These are phyloP conservation scores for Drosophila colorata DNA, from an alignment of 2,888 invertebrate species.

Conservation along the genomic window DNA sequence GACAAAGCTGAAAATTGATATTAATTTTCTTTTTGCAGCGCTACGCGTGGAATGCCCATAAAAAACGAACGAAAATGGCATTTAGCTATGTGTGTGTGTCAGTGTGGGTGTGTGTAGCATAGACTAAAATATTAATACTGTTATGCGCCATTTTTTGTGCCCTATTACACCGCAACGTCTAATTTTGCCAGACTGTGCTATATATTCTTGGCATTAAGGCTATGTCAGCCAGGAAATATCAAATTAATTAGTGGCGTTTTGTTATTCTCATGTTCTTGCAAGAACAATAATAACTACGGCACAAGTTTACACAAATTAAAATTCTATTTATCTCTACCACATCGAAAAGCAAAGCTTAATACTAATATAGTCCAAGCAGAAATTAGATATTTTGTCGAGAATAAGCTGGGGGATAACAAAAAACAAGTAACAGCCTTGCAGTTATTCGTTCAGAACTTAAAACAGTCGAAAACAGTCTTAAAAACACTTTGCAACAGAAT, in stretches of 20 bases:
- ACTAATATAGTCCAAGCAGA: not conserved
- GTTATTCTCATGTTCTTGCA: conserved; percentile 43
- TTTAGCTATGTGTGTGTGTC: conserved; percentile 16
- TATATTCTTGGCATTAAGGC: conserved; percentile 43
- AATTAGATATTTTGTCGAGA: too few relatives aligned
- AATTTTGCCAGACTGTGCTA: conserved; percentile 34
- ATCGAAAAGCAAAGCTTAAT: conserved; percentile 9
- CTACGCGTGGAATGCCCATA: conserved; percentile 66
- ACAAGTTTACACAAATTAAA: conserved; percentile 48
- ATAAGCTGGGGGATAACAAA: not conserved
- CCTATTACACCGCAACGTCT: conserved; percentile 51
- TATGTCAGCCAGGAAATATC: conserved; percentile 54
- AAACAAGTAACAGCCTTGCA: not conserved
- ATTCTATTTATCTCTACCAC: conserved; percentile 31
- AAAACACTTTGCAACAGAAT: too few relatives aligned
- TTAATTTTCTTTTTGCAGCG: conserved; percentile 64
- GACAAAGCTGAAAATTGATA: conserved; percentile 79
- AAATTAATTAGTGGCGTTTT: conserved; percentile 73
- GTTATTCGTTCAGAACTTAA: too few relatives aligned
- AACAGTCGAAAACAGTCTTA: too few relatives aligned
- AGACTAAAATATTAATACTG: conserved; percentile 22
- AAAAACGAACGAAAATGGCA: conserved; percentile 49
- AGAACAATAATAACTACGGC: conserved; percentile 19
- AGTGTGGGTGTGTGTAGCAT: conserved; percentile 8
- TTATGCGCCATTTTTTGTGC: conserved; percentile 52